These are phyloP conservation scores for Uloborus plumipes DNA, from an alignment of 2,888 invertebrate genomes.

Conservation along the genomic window DNA sequence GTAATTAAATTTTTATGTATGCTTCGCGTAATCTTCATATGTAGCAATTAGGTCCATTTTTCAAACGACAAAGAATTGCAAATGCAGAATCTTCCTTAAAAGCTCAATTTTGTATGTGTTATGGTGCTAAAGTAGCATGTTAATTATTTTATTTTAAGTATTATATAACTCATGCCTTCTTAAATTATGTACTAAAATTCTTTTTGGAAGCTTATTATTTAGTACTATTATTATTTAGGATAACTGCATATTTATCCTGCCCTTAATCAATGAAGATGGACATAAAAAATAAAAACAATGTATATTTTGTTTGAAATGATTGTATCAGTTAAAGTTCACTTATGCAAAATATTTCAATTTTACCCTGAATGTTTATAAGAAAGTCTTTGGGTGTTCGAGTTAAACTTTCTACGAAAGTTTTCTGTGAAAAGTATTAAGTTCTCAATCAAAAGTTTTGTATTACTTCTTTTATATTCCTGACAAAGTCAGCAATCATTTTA, in stretches of 20 bases:
- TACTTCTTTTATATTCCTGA: slow-evolving; percentile 47
- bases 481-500: slow-evolving; percentile 38
- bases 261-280: slow-evolving; percentile 17
- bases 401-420: slow-evolving; percentile 60
- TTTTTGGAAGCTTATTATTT: slow-evolving; percentile 13
- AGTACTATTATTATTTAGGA: slow-evolving; percentile 20
- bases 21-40: too few relatives aligned
- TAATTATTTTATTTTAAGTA: slow-evolving; percentile 10
- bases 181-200: too few relatives aligned
- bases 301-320: slow-evolving; percentile 9
- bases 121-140: slow-evolving; percentile 53
- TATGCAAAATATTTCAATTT: too few relatives aligned
- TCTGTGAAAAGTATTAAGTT: slow-evolving; percentile 51
- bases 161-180: too few relatives aligned
- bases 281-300: slow-evolving; percentile 2
- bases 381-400: slow-evolving; percentile 49
- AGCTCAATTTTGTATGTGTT: slow-evolving; percentile 54
- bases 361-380: slow-evolving; percentile 45
- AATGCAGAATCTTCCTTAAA: background rate
- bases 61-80: too few relatives aligned
- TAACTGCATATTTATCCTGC: slow-evolving; percentile 57
- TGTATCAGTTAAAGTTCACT: background rate
- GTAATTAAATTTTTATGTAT: too few relatives aligned
- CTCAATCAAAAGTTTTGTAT: slow-evolving; percentile 45
- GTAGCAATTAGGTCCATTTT: too few relatives aligned